These are phyloP conservation scores for Pyrocephalus nanus DNA, from an alignment of 2,797 vertebrate species.

Conservation along the genomic window DNA sequence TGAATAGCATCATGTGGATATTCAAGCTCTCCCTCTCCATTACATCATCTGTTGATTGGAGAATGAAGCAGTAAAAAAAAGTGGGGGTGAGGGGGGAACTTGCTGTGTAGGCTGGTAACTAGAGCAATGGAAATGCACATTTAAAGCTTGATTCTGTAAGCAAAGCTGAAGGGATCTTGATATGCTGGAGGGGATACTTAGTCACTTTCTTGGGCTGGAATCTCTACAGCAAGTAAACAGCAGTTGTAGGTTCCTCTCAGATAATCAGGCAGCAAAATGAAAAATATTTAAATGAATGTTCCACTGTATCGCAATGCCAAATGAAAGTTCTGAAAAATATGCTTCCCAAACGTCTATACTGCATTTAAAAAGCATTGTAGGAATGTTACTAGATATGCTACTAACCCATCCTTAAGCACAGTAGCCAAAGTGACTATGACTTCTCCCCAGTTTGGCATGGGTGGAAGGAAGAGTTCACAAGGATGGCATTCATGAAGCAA, in stretches of 20 bases:
- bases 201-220: background rate
- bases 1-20: background rate
- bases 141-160: background rate
- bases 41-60: background rate
- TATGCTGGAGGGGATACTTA: background rate
- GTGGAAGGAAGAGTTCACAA: background rate
- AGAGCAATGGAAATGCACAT: background rate
- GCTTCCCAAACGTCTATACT: background rate
- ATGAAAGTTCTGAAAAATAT: background rate
- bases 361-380: background rate
- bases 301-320: background rate
- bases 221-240: background rate
- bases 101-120: background rate
- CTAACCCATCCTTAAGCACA: background rate
- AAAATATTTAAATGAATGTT: background rate
- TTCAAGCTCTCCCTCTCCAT: background rate
- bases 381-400: background rate
- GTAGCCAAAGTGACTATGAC: background rate
- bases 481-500: background rate
- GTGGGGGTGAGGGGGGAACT: background rate
- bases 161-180: background rate
- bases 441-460: background rate
- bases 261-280: background rate
- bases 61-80: background rate
- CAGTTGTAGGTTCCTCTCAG: background rate